A percentile compares a stretch with the other conserved stretches of the same genome.
Conservation (phyloP, 2,888 invertebrate genomes). For the Labia minor region DNA sequence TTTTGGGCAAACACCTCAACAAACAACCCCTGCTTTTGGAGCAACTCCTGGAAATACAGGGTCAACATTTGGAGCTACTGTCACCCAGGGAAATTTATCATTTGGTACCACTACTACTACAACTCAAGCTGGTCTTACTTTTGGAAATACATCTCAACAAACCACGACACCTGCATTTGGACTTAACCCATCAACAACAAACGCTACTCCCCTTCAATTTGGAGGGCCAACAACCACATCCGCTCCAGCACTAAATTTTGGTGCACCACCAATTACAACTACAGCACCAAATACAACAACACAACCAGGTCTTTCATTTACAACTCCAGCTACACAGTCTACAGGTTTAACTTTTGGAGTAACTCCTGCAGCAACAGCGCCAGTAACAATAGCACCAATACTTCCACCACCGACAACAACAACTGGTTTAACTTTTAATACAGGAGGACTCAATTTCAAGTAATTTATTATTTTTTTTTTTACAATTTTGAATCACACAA, state of each 20-base stretch:
- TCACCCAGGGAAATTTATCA: not conserved
- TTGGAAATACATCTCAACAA: not conserved
- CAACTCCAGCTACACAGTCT: constrained; percentile 23
- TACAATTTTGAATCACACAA: too few species aligned
- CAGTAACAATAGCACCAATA: not conserved
- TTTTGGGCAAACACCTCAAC: not conserved
- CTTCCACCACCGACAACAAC: not conserved
- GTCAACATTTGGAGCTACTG: not conserved
- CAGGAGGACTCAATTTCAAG: constrained; percentile 31
- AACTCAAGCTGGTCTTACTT: not conserved
- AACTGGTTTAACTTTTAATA: constrained; percentile 25
- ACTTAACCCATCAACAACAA: not conserved
- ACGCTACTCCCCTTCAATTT: constrained; percentile 30
- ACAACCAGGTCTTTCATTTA: constrained; percentile 22
- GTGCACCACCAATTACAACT: constrained; percentile 25
- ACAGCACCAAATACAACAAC: constrained; percentile 13
- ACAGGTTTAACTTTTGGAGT: constrained; percentile 16
- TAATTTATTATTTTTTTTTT: constrained; percentile 25
- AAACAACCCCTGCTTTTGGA: not conserved
- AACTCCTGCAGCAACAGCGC: not conserved
- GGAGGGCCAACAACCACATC: constrained; percentile 31
- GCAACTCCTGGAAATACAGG: not conserved
- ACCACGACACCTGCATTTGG: not conserved
- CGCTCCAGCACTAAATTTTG: constrained; percentile 30
- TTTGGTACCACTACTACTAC: not conserved